A percentile compares a stretch with the other conserved stretches of the same genome.
Conservation (phyloP, 2,888 invertebrate genomes). For the Strigamia maritima region DNA sequence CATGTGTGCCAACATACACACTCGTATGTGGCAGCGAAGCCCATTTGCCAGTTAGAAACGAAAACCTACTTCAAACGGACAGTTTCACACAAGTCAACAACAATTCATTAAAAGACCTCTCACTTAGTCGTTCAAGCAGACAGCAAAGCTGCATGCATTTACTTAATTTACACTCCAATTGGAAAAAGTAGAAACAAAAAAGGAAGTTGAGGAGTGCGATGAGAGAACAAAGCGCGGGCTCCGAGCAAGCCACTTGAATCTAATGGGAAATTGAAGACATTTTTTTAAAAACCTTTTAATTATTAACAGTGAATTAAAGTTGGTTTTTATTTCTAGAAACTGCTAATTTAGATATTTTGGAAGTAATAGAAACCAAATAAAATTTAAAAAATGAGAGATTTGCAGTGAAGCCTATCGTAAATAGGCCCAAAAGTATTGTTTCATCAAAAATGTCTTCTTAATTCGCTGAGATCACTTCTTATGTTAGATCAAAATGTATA, state of each 20-base stretch:
- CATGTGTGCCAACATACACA: constrained; percentile 10
- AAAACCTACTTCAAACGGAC: constrained; percentile 10
- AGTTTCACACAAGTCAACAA: constrained; percentile 15
- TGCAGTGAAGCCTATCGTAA: too few relatives aligned
- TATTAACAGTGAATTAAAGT: not conserved
- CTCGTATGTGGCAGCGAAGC: constrained; percentile 2
- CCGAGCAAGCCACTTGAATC: not conserved
- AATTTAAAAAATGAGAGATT: too few relatives aligned
- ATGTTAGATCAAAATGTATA: too few relatives aligned
- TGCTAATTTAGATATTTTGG: too few relatives aligned
- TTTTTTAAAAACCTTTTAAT: not conserved
- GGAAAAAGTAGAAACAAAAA: not conserved
- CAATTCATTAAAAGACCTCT: constrained; percentile 10
- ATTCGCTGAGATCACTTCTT: too few relatives aligned
- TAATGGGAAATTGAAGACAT: not conserved
- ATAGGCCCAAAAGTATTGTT: too few relatives aligned
- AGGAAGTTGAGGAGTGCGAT: not conserved
- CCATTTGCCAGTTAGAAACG: constrained; percentile 10
- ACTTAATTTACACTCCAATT: constrained; percentile 10
- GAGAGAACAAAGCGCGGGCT: not conserved
- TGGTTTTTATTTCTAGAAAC: not conserved
- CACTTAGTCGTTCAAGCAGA: constrained; percentile 10
- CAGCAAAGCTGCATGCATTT: constrained; percentile 5
- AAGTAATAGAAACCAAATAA: too few relatives aligned
- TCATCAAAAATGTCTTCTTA: too few relatives aligned